Conservation (phyloP, 2,797 vertebrate species). For the Hephaestus fuliginosus region DNA sequence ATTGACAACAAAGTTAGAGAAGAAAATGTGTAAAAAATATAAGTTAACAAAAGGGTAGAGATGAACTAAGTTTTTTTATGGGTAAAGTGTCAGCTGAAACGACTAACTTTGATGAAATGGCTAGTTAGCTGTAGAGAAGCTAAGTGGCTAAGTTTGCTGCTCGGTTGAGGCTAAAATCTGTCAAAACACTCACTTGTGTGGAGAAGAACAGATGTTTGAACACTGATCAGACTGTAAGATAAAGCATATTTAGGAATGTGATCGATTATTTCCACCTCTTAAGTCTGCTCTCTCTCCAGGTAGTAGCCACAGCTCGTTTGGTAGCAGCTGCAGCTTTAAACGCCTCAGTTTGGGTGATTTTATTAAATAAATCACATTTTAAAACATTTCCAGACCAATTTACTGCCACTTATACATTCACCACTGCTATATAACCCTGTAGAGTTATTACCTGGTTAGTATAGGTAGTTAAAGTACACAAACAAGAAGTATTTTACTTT, state of each 20-base stretch:
- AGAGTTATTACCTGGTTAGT: neutral
- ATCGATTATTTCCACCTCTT: too few relatives aligned
- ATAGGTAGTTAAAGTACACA: neutral
- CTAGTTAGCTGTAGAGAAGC: slow-evolving; percentile 32
- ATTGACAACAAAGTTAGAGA: fast-evolving
- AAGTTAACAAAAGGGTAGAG: too few relatives aligned
- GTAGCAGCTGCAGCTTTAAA: slow-evolving; percentile 51
- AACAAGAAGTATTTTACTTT: neutral
- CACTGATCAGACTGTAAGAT: neutral
- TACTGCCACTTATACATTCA: neutral
- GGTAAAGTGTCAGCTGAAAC: neutral
- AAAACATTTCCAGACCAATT: neutral
- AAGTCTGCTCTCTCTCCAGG: neutral
- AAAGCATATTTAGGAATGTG: too few relatives aligned
- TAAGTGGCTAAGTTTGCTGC: slow-evolving; percentile 65
- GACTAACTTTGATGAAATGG: slow-evolving; percentile 16
- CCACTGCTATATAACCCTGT: neutral
- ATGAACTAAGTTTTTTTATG: too few relatives aligned
- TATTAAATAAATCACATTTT: neutral
- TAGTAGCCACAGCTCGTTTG: slow-evolving; percentile 35
- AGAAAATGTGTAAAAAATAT: fast-evolving
- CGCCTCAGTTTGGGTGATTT: slow-evolving; percentile 1
- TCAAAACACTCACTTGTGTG: neutral
- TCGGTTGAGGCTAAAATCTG: slow-evolving; percentile 5
- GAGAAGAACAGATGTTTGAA: neutral